A percentile compares a stretch with the other conserved stretches of the same genome.
These are phyloP conservation scores for Pogonocherus hispidulus DNA, from an alignment of 2,888 invertebrate genomes.

Conservation along the genomic window DNA sequence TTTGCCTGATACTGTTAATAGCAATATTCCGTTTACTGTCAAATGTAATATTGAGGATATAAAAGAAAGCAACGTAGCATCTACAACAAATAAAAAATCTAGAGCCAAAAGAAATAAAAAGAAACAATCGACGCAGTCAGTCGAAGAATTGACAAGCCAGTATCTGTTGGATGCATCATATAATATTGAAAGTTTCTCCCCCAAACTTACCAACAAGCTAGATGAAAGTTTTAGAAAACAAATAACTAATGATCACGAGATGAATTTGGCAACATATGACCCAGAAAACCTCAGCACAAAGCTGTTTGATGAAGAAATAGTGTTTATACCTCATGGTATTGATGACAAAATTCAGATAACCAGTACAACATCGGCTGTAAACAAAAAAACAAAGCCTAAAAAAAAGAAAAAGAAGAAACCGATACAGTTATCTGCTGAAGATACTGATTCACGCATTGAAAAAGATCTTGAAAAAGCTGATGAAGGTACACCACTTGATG, in stretches of 20 bases:
- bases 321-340: not conserved
- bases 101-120: not conserved
- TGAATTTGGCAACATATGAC: too few species aligned
- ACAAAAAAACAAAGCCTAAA: not conserved
- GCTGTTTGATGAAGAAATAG: not conserved
- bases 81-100: not conserved
- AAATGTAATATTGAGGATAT: too few species aligned
- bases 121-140: not conserved
- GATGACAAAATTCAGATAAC: not conserved
- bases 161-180: not conserved
- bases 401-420: not conserved
- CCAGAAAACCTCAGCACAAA: not conserved
- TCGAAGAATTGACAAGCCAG: not conserved
- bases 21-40: too few species aligned
- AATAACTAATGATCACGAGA: too few species aligned
- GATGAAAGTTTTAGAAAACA: too few species aligned
- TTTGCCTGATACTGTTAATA: too few species aligned
- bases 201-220: too few species aligned
- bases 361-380: not conserved
- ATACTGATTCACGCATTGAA: not conserved
- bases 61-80: too few species aligned
- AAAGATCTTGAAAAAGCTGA: not conserved
- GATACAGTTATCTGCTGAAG: not conserved
- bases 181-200: not conserved
- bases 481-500: not conserved